A percentile compares a stretch with the other conserved stretches of the same genome.
phyloP scores from a whole-genome alignment of 2,113 vertebrate species.

The Engystomops pustulosus region DNA sequence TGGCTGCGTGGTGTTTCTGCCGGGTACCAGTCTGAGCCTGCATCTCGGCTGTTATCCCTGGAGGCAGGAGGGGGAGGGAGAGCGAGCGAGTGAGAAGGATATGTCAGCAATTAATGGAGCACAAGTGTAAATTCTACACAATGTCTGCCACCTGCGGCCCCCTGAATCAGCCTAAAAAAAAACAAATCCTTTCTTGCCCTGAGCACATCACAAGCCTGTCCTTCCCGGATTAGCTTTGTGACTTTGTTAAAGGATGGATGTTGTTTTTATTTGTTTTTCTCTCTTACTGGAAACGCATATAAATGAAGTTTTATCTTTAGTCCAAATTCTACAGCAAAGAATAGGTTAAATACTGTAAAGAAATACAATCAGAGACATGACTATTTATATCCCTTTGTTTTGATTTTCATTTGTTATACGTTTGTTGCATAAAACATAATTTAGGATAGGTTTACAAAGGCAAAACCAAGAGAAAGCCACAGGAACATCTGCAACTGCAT shows the following conservation, averaged over 20 bases:
- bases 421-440: not conserved
- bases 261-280: not conserved
- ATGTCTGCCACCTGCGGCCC: constrained; percentile 81
- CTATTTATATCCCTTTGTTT: too few species aligned
- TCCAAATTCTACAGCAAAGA: not conserved
- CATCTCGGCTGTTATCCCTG: constrained; percentile 74
- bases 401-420: too few species aligned
- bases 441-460: too few species aligned
- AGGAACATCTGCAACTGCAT: too few species aligned
- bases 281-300: not conserved
- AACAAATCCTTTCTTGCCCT: constrained; percentile 66
- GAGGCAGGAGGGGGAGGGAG: constrained; percentile 63
- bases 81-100: constrained; percentile 59
- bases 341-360: not conserved
- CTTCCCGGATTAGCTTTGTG: constrained; percentile 61
- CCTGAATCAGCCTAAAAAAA: constrained; percentile 64
- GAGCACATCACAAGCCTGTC: constrained; percentile 63
- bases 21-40: constrained; percentile 80
- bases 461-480: too few species aligned
- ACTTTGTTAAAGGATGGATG: constrained; percentile 57
- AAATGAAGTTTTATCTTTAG: too few species aligned
- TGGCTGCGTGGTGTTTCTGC: constrained; percentile 79
- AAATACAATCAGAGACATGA: too few species aligned
- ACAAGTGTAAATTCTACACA: constrained; percentile 77
- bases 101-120: constrained; percentile 82